phyloP scores from a whole-genome alignment of 2,888 invertebrate genomes.

The Ypsolopha sequella region DNA sequence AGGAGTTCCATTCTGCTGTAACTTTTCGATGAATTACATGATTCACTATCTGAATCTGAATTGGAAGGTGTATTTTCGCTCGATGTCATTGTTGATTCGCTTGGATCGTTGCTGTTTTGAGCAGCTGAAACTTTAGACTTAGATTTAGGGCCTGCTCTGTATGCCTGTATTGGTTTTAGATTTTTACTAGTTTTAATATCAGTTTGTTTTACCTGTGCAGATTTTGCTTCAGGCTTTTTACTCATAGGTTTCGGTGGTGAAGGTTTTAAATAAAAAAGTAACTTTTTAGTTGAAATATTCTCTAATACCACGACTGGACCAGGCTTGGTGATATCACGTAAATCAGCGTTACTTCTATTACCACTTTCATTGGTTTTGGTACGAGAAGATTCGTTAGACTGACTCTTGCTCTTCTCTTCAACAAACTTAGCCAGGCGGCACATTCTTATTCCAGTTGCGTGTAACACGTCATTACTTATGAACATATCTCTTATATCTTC shows the following conservation, averaged over 20 bases:
- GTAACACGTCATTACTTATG: constrained; percentile 71
- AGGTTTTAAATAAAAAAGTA: too few species aligned
- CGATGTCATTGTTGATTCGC: constrained; percentile 24
- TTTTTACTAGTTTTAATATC: constrained; percentile 9
- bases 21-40: constrained; percentile 37
- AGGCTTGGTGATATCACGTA: background rate
- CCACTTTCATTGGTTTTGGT: constrained; percentile 18
- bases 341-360: constrained; percentile 12
- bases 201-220: constrained; percentile 21
- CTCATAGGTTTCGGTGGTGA: constrained; percentile 11
- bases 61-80: constrained; percentile 24
- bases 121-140: constrained; percentile 28
- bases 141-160: constrained; percentile 43
- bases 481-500: constrained; percentile 80
- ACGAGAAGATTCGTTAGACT: constrained; percentile 3
- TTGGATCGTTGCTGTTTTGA: constrained; percentile 36
- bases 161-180: constrained; percentile 13
- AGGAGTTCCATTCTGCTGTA: constrained; percentile 34
- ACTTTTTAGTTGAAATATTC: constrained; percentile 21
- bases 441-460: constrained; percentile 74
- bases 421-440: constrained; percentile 71
- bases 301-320: constrained; percentile 33
- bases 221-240: constrained; percentile 32
- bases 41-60: constrained; percentile 43
- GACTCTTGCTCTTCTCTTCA: constrained; percentile 20